A percentile compares a stretch with the other conserved stretches of the same genome.
Conservation (phyloP, 2,888 invertebrate genomes). For the Spilosoma lubricipeda region DNA sequence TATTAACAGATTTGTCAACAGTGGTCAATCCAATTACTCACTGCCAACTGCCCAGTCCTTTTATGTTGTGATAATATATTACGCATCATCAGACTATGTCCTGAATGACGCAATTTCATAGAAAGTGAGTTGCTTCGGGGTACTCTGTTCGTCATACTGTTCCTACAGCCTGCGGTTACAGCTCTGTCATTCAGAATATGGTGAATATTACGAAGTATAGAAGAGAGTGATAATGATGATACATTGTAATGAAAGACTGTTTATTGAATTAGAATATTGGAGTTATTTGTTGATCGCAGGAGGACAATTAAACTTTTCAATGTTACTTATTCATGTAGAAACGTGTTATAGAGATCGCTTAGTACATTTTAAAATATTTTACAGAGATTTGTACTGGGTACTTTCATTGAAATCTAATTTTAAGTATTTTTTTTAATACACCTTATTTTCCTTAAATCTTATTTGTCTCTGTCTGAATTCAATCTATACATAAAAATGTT, state of each 20-base stretch:
- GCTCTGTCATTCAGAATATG: not conserved
- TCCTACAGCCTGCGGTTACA: not conserved
- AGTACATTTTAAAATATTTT: no score
- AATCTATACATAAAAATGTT: not conserved
- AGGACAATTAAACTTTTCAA: not conserved
- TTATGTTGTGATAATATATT: constrained; percentile 42
- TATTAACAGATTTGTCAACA: constrained; percentile 15
- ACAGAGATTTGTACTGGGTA: no score
- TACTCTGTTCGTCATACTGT: constrained; percentile 14
- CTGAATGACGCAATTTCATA: constrained; percentile 47
- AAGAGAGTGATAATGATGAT: not conserved
- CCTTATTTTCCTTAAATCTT: no score
- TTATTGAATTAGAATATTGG: not conserved
- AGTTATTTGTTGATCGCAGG: not conserved
- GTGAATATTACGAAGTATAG: not conserved
- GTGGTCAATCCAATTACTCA: constrained; percentile 23
- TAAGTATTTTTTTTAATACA: no score
- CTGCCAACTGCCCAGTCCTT: constrained; percentile 4
- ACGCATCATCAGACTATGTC: constrained; percentile 41
- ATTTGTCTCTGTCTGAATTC: not conserved
- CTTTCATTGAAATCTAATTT: no score
- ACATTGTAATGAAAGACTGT: not conserved
- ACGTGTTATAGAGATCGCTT: no score
- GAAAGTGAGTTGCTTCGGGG: constrained; percentile 40
- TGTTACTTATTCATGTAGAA: no score